Evolutionary conservation across 2,888 invertebrate species (phyloP), one percentile per base, ranked within the genome.

Genomic region (Agrenia bidenticulata): DNA sequence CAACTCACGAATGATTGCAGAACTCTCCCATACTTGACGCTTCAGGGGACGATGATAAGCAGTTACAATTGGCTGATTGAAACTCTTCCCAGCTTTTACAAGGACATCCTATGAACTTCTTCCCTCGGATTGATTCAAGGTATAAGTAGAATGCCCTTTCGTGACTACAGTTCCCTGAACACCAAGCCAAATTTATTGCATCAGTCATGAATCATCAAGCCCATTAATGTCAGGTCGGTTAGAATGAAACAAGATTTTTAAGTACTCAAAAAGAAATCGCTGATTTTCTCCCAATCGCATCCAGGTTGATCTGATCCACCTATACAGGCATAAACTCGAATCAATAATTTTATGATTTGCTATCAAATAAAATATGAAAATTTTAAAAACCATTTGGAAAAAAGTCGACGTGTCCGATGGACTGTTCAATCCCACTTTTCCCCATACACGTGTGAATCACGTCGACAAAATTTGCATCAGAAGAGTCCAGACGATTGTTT

Each of bases 401-500:
- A 41, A 72, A 72, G 51, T 73, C 69, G 26, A 67, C 73, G 41
- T 69, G 62, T 15, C 69, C 73, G 23, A 67, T 71, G 1, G 63
- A 56, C 9, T 66, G 58, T 0, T 13, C 39, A 27, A 63, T 71
- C 15, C 66, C 71, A 71, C 66, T 71, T 53, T 61, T 51, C 21
- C 64, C 73, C 17, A 63, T 61, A 42, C 61, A 64, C 4, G 66
- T 69, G 41, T 71, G 71, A 57, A 71, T 73, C 11, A 89, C 84
- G 77, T 90, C 90, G 0, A 86, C 89, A 77, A 89, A 90, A 19
- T 82, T 79, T 0, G 89, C 89, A 78, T 89, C 89, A 1, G 81
- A 83, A 27, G 79, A 79, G 70, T 87, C 87, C 54, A 90, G 79
- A 56, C 83, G 81, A 61, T 82, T 81, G n/a, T 81, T 78, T 17